Base-by-base conservation (phyloP, 2,113 vertebrate species). In the Porphyrio hochstetteri region DNA sequence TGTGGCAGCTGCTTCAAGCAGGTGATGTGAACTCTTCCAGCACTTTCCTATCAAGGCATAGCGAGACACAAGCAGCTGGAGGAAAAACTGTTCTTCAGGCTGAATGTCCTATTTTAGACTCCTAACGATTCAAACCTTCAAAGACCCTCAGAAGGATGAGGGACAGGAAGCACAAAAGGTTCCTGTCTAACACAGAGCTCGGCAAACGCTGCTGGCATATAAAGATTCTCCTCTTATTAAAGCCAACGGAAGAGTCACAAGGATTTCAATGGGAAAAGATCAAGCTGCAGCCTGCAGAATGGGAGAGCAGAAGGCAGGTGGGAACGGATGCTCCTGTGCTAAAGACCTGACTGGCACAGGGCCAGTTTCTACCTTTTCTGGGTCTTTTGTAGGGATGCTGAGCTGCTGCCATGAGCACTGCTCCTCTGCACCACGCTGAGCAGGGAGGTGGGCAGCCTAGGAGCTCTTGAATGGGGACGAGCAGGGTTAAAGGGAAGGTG, bases 231-330 rank as follows among this genome's bases (percentile, higher is more conserved):
- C 57, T 65, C 15, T 60, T 81, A 29, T 42, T 74, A 61, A 87
- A 90, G 60, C 17, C 48, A 24, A 20, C 0, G 1, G 42, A 72
- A 76, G 14, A 86, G 11, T 14, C 71, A 59, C 0, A 0, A 77
- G 59, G 55, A 77, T 83, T 91, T 83, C 50, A 40, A 10, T 0
- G 8, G 50, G 77, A 48, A 64, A 69, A 91, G 69, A 83, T 86
- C 59, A 65, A 74, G 42, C 48, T 68, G 52, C 72, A 63, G 56
- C 21, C 25, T 52, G 35, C 29, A 59, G 59, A 68, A 56, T 2
- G 64, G 63, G 64, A 63, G 63, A 80, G 63, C 59, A 60, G 67
- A n/a, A 85, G 14, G 33, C 29, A 71, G 31, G 16, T 0, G 3
- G 65, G 28, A 74, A 77, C 0, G 9, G 60, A n/a, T 63, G 35